Evolutionary conservation across 2,797 vertebrate genomes (phyloP).

Genomic region (Poeciliopsis gracilis): DNA sequence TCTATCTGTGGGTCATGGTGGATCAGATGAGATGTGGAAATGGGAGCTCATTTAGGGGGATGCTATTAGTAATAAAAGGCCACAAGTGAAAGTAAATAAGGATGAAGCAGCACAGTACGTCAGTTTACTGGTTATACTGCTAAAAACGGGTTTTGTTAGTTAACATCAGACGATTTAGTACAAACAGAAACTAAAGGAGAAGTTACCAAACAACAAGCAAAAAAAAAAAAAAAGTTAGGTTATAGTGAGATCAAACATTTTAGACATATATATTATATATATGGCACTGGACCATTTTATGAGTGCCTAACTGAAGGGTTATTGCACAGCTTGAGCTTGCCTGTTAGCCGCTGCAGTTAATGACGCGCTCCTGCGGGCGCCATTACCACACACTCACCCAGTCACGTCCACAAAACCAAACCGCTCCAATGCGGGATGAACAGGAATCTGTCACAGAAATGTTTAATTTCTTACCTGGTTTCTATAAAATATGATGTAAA

Average conservation of each 20-base stretch:
- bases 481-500: too few species aligned
- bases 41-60: conserved; percentile 67
- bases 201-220: conserved; percentile 4
- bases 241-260: neutral
- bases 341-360: too few species aligned
- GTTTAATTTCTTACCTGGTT: too few species aligned
- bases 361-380: too few species aligned
- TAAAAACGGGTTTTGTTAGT: conserved; percentile 24
- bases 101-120: conserved; percentile 26
- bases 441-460: too few species aligned
- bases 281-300: neutral
- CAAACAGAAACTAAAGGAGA: conserved; percentile 17
- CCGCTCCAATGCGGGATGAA: too few species aligned
- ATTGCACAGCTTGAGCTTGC: neutral
- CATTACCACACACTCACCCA: too few species aligned
- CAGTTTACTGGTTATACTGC: conserved; percentile 28
- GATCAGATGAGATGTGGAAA: conserved; percentile 73
- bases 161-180: conserved; percentile 14
- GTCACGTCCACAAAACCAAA: too few species aligned
- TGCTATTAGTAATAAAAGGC: conserved; percentile 65
- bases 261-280: neutral
- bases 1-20: conserved; percentile 66
- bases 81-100: conserved; percentile 67
- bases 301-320: neutral
- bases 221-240: neutral